A percentile compares a stretch with the other conserved stretches of the same genome.
phyloP scores from a whole-genome alignment of 2,113 vertebrate species.

The Entomyzon cyanotis region DNA sequence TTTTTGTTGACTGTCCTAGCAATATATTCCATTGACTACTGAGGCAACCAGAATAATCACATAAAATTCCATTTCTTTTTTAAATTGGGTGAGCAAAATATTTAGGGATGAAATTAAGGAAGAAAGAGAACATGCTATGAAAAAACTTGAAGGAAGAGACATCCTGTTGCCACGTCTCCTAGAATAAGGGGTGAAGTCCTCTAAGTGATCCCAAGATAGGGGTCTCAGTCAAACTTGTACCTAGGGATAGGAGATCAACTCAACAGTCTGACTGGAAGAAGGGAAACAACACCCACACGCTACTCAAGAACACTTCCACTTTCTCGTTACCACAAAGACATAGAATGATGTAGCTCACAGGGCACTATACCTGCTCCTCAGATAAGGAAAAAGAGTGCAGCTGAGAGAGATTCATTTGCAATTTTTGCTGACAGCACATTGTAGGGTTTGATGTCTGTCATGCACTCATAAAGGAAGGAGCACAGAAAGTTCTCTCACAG shows the following conservation, averaged over 20 bases:
- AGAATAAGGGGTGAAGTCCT: not conserved
- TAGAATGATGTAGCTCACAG: not conserved
- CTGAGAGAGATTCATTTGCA: not conserved
- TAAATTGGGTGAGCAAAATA: not conserved
- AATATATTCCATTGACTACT: not conserved
- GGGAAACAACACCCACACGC: accelerated
- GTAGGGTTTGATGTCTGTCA: not conserved
- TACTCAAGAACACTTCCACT: not conserved
- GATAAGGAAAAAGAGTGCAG: not conserved
- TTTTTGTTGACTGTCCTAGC: not conserved
- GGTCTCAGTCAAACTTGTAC: not conserved
- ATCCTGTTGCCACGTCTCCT: not conserved
- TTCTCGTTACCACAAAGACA: not conserved
- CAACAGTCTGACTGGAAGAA: not conserved
- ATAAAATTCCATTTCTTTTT: not conserved
- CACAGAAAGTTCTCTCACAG: not conserved
- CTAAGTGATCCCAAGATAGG: not conserved
- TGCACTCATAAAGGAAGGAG: not conserved
- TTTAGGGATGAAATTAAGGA: not conserved
- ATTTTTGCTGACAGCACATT: not conserved
- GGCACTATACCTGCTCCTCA: not conserved
- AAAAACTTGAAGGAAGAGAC: not conserved
- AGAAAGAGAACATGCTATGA: not conserved
- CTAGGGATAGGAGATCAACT: not conserved
- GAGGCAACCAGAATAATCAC: not conserved